Conservation (phyloP, 2,113 vertebrate species). For the Acanthisitta chloris region DNA sequence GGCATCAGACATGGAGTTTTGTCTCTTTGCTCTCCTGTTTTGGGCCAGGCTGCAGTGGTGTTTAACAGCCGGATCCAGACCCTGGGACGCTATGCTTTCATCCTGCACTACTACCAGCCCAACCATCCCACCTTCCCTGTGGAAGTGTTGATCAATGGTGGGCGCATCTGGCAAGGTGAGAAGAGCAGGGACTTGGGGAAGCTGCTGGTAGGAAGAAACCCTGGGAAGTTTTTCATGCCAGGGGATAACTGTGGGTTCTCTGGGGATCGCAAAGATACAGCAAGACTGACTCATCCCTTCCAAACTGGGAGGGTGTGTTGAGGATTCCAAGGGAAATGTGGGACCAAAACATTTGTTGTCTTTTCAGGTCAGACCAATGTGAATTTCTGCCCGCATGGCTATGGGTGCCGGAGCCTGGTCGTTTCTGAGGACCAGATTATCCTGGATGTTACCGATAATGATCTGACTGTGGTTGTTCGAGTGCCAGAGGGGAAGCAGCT, state of each 20-base stretch:
- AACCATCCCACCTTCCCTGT: slow-evolving; percentile 81
- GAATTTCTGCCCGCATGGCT: slow-evolving; percentile 91
- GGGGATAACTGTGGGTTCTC: not conserved
- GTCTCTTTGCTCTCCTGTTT: not conserved
- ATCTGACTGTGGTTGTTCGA: slow-evolving; percentile 84
- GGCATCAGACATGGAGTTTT: rapidly evolving
- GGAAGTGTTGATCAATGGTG: slow-evolving; percentile 86
- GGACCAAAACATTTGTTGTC: not conserved
- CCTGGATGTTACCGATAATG: slow-evolving; percentile 87
- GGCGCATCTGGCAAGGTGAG: slow-evolving; percentile 93
- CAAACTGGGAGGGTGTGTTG: not conserved
- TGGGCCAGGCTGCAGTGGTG: slow-evolving; percentile 84
- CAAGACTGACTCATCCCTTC: rapidly evolving
- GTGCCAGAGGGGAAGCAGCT: slow-evolving; percentile 85
- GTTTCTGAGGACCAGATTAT: slow-evolving; percentile 85
- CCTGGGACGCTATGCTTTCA: slow-evolving; percentile 90
- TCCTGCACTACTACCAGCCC: slow-evolving; percentile 93
- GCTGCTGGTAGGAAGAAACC: not conserved
- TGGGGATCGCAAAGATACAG: not conserved
- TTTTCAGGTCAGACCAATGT: slow-evolving; percentile 84
- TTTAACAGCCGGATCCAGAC: slow-evolving; percentile 80
- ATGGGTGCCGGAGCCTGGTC: slow-evolving; percentile 87
- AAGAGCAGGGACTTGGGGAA: not conserved
- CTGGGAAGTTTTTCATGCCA: not conserved
- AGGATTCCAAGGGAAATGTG: not conserved